Conservation (phyloP, 53 echinoderm and acorn worm species). For the Antedon mediterranea region DNA sequence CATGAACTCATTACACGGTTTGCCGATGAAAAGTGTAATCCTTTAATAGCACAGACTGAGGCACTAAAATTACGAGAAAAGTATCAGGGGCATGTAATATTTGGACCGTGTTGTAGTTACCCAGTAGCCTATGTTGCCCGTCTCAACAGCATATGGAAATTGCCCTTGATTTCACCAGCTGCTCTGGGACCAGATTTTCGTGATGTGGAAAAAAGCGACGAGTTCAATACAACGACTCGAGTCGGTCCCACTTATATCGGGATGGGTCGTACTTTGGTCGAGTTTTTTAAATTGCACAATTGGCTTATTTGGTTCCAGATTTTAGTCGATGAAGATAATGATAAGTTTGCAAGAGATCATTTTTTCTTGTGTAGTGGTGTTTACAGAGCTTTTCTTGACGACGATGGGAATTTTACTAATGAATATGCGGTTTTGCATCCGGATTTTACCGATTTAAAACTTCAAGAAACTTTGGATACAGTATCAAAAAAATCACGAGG, state of each 20-base stretch:
- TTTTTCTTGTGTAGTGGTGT: neutral
- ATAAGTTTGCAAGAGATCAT: neutral
- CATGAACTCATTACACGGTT: neutral
- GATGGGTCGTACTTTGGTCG: neutral
- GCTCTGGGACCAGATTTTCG: neutral
- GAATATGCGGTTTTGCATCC: neutral
- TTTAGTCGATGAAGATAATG: neutral
- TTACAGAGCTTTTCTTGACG: neutral
- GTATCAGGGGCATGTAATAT: neutral
- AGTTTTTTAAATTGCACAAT: neutral
- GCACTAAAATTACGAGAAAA: neutral
- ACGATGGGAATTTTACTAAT: neutral
- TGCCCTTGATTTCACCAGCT: neutral
- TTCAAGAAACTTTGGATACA: neutral
- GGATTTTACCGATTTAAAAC: neutral
- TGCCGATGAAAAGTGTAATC: neutral
- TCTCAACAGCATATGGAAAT: neutral
- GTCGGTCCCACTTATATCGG: neutral
- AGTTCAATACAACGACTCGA: neutral
- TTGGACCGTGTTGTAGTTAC: neutral
- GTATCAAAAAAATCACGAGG: neutral
- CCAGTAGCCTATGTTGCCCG: neutral
- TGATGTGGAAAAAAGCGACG: neutral
- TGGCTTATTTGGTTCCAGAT: neutral
- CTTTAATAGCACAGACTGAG: neutral